These are phyloP conservation scores for Melanophora roralis DNA, from an alignment of 2,888 invertebrate genomes.

Conservation along the genomic window DNA sequence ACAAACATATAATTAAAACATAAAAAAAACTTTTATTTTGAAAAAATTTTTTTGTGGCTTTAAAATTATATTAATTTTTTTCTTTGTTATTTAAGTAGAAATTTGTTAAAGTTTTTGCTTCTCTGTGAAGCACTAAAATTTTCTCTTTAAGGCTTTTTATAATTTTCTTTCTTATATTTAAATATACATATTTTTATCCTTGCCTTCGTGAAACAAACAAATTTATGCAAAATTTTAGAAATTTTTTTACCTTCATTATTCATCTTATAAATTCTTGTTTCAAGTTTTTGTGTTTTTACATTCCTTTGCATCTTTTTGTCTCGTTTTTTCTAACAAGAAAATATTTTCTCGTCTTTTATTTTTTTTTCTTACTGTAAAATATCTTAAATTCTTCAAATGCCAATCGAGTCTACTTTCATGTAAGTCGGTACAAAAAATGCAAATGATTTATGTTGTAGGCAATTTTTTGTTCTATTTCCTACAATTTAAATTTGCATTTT, in stretches of 20 bases:
- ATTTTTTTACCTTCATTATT: not conserved
- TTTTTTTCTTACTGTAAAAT: constrained; percentile 18
- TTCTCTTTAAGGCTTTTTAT: too few relatives aligned
- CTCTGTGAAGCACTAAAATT: too few relatives aligned
- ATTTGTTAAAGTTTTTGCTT: too few relatives aligned
- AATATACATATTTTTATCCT: too few relatives aligned
- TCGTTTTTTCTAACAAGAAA: not conserved
- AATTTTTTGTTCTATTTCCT: not conserved
- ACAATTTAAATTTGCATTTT: constrained; percentile 8
- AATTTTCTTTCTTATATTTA: too few relatives aligned
- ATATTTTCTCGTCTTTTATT: constrained; percentile 2
- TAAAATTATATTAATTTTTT: too few relatives aligned
- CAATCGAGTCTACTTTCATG: constrained; percentile 33
- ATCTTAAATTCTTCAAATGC: constrained; percentile 51
- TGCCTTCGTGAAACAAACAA: too few relatives aligned
- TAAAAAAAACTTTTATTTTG: not conserved
- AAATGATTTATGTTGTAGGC: too few relatives aligned
- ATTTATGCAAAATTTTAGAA: too few relatives aligned
- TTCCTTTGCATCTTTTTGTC: constrained; percentile 8
- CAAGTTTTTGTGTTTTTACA: constrained; percentile 9
- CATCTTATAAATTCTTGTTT: constrained; percentile 25
- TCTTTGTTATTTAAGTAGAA: too few relatives aligned
- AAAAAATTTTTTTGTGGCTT: not conserved
- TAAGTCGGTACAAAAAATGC: not conserved
- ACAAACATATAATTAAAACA: not conserved